Conservation (phyloP, 2,888 invertebrate genomes). For the Campopleginae sp. region DNA sequence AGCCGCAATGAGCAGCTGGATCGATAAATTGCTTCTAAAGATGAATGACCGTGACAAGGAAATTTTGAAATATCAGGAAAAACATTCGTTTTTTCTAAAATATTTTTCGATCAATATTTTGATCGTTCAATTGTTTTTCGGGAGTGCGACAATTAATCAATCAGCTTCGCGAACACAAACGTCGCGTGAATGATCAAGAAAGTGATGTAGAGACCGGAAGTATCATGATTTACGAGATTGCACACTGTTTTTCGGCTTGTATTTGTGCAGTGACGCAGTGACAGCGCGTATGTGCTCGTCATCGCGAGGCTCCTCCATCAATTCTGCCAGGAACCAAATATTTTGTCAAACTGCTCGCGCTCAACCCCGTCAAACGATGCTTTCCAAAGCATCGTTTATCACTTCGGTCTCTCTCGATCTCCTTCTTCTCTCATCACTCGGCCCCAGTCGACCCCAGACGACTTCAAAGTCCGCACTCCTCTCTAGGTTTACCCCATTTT, state of each 20-base stretch:
- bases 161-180: neutral
- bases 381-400: conserved; percentile 28
- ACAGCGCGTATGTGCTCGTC: neutral
- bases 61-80: neutral
- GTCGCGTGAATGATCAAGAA: neutral
- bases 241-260: neutral
- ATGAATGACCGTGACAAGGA: neutral
- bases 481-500: too few species aligned
- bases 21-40: neutral
- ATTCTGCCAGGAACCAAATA: neutral
- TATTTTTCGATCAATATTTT: neutral
- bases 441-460: too few species aligned
- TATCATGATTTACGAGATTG: neutral
- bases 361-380: too few species aligned
- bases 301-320: neutral
- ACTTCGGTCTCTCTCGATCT: conserved; percentile 5
- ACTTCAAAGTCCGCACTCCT: too few species aligned
- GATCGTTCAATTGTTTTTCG: neutral
- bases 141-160: neutral
- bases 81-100: neutral
- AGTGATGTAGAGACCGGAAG: conserved; percentile 11
- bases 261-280: neutral
- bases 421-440: neutral
- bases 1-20: neutral
- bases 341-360: neutral